Evolutionary conservation across 2,888 invertebrate genomes (phyloP).

Genomic region (Apodemia hepburni): DNA sequence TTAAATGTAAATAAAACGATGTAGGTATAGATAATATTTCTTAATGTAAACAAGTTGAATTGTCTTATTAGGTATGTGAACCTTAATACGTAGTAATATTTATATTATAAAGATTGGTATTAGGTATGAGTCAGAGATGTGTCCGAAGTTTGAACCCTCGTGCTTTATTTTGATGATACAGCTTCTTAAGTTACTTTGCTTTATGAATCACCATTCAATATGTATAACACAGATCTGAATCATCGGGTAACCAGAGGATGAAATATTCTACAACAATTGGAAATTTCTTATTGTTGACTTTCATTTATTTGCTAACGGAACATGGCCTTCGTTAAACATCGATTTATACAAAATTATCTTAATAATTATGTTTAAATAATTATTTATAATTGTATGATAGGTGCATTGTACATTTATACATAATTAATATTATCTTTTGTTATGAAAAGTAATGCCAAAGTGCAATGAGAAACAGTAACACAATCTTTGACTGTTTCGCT

Average conservation of each 20-base stretch:
- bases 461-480: too few relatives aligned
- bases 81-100: too few relatives aligned
- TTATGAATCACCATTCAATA: slow-evolving; percentile 13
- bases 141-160: background rate
- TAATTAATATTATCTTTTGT: too few relatives aligned
- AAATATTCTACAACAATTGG: background rate
- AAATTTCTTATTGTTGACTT: background rate
- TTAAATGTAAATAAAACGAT: too few relatives aligned
- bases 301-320: background rate
- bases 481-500: too few relatives aligned
- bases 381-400: background rate
- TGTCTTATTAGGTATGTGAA: too few relatives aligned
- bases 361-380: background rate
- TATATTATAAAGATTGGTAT: too few relatives aligned
- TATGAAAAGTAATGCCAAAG: too few relatives aligned
- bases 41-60: too few relatives aligned
- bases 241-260: background rate
- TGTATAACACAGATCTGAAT: background rate
- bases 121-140: slow-evolving; percentile 6
- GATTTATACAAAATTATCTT: background rate
- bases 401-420: too few relatives aligned
- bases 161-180: slow-evolving; percentile 7
- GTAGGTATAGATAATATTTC: too few relatives aligned
- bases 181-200: slow-evolving; percentile 5
- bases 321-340: background rate